Evolutionary conservation across 2,113 vertebrate species (phyloP), one percentile per base, ranked within the genome.

Genomic region (Choloepus hoffmanni): DNA sequence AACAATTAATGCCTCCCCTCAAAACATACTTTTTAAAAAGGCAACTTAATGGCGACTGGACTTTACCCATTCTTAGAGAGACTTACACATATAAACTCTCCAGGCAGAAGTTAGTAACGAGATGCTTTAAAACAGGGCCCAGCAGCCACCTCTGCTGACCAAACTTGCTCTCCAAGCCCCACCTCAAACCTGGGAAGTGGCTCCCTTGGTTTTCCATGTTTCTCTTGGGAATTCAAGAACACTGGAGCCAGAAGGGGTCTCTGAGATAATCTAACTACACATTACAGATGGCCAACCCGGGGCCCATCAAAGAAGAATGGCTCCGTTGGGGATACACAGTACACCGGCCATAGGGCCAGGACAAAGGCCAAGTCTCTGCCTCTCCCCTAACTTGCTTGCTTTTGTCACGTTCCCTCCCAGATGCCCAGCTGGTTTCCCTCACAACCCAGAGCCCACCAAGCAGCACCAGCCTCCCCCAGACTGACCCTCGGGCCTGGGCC

Each of bases 251-350:
- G 48, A 50, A 82, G 4, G 33, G 48, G 10, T 85, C 77, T 92
- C 30, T 55, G 48, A 88, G 9, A 55, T 19, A 43, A 76, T 4
- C 15, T 26, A 76, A 26, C 8, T n/a, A 43, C 76, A 23, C 10
- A 67, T n/a, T 76, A 43, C 63, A 95, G 87, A 84, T 9, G 73
- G 89, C 8, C 63, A 90, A 96, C 90, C 93, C 82, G 90, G 96
- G 97, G 95, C 79, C 84, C n/a, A 36, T 16, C 63, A n/a, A 19
- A 89, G 87, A 70, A 5, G 82, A 94, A 93, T 21, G 95, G 84
- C 53, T 72, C 70, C 84, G 94, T 96, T 81, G 85, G 92, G 95
- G 96, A 96, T 70, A 96, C 4, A 0, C 82, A 76, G 62, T 2
- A 0, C 28, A 11, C 50, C 84, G 70, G 9, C 45, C 81, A 72